Evolutionary conservation across 2,797 vertebrate species (phyloP).

Genomic region (Xerus rutilus): DNA sequence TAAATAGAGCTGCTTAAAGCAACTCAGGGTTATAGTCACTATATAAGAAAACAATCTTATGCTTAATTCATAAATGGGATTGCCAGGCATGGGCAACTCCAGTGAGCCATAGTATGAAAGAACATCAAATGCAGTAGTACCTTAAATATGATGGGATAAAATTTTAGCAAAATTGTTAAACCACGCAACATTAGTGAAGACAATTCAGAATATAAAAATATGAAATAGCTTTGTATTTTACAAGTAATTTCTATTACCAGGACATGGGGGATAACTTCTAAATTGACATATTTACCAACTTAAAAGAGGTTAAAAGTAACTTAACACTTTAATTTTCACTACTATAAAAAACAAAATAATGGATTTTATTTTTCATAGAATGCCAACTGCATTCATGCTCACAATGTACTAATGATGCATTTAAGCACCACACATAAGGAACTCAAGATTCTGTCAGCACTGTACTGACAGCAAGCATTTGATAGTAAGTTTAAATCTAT

Average conservation of each 20-base stretch:
- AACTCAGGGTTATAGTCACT: background rate
- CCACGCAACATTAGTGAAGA: slow-evolving; percentile 35
- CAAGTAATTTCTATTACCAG: slow-evolving; percentile 55
- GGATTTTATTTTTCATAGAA: slow-evolving; percentile 52
- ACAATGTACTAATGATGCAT: background rate
- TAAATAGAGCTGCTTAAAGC: slow-evolving; percentile 5
- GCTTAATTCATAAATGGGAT: slow-evolving; percentile 44
- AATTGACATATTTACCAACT: slow-evolving; percentile 4
- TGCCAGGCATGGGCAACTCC: background rate
- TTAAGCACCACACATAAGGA: slow-evolving; percentile 27
- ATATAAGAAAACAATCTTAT: slow-evolving; percentile 56
- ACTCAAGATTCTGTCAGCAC: slow-evolving; percentile 38
- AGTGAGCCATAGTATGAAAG: slow-evolving; percentile 30
- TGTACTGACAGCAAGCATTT: slow-evolving; percentile 1
- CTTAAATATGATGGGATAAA: slow-evolving; percentile 3
- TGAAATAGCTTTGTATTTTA: slow-evolving; percentile 7
- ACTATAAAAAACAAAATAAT: slow-evolving; percentile 50
- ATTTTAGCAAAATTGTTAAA: slow-evolving; percentile 46
- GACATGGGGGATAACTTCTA: slow-evolving; percentile 38
- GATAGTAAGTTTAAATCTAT: slow-evolving; percentile 5
- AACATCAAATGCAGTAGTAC: slow-evolving; percentile 18
- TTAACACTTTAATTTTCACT: slow-evolving; percentile 36
- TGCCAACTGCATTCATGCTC: slow-evolving; percentile 39
- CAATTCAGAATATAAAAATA: slow-evolving; percentile 48
- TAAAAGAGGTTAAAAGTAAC: slow-evolving; percentile 11